Conservation (phyloP, 2,113 vertebrate species). For the Porphyrio hochstetteri region DNA sequence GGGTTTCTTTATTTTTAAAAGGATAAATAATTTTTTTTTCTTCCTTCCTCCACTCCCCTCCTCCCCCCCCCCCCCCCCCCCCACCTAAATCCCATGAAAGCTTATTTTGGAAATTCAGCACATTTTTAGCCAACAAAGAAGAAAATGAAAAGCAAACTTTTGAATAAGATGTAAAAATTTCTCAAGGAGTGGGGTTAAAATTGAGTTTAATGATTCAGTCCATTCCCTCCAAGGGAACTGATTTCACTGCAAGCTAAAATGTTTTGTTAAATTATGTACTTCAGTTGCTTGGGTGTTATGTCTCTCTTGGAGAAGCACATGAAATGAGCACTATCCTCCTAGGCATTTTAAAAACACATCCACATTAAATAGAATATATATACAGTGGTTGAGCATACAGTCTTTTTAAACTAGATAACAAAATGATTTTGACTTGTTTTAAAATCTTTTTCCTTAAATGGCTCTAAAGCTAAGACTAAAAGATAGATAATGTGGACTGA, state of each 20-base stretch:
- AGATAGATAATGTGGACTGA: constrained; percentile 60
- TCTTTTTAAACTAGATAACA: constrained; percentile 60
- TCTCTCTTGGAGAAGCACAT: constrained; percentile 59
- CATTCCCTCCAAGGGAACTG: constrained; percentile 45
- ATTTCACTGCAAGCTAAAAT: constrained; percentile 67
- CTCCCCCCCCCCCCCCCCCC: too few species aligned
- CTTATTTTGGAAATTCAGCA: constrained; percentile 33
- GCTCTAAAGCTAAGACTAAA: constrained; percentile 61
- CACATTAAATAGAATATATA: constrained; percentile 66
- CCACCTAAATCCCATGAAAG: background rate
- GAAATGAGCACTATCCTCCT: constrained; percentile 64
- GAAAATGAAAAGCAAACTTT: constrained; percentile 25
- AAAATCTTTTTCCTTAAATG: constrained; percentile 67
- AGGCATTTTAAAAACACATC: constrained; percentile 66
- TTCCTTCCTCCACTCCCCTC: too few species aligned
- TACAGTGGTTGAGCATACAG: constrained; percentile 30
- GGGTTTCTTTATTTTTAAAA: background rate
- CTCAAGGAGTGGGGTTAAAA: constrained; percentile 41
- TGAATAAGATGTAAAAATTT: constrained; percentile 26
- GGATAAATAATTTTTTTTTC: background rate
- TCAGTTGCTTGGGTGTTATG: constrained; percentile 62
- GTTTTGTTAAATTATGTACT: constrained; percentile 67
- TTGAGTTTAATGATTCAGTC: constrained; percentile 50
- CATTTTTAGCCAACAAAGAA: constrained; percentile 23
- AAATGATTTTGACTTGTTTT: constrained; percentile 71